Evolutionary conservation across 2,888 invertebrate genomes (phyloP), one percentile per base, ranked within the genome.

Genomic region (Tiphia femorata): DNA sequence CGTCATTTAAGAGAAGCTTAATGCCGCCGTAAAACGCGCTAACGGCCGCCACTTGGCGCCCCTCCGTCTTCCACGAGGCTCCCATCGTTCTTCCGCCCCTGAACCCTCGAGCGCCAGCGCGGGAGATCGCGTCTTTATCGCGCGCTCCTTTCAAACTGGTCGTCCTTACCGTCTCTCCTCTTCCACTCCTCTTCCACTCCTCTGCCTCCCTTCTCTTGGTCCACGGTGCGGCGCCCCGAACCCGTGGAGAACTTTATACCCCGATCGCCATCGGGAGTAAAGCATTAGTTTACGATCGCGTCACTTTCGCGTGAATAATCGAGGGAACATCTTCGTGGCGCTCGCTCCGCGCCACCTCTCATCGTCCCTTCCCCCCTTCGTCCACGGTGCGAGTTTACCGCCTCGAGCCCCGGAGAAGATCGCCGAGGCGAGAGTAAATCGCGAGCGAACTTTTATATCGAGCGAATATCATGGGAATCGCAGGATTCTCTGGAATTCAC

Each of bases 1-100:
- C 71, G 72, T 76, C 75, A 73, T 77, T 77, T 71, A 70, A 76
- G 70, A 68, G 73, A 54, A 72, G 71, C 73, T 77, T 77, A 77
- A 78, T 75, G 73, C 72, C 63, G 71, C 70, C 73, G 72, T 77
- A 78, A 78, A 78, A 74, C 62, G 58, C 68, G 67, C 72, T 67
- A 75, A 77, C 70, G 69, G 69, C 72, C 66, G 61, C 61, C 64
- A 64, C 67, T 66, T 66, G 59, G 57, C 59, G 51, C 44, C 19
- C 51, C 59, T 50, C 35, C 46, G 52, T 53, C 64, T 55, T 49
- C 40, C 68, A 52, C 57, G 53, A 10, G 46, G 57, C 63, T 38
- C 37, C 50, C 58, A 35, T 43, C 44, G 56, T 33, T 47, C 58
- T 47, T 43, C 48, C 56, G 33, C 49, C 37, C 38, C 46, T 42